phyloP scores from a whole-genome alignment of 1,140 invertebrate species.

The Chrysopa pallens region DNA sequence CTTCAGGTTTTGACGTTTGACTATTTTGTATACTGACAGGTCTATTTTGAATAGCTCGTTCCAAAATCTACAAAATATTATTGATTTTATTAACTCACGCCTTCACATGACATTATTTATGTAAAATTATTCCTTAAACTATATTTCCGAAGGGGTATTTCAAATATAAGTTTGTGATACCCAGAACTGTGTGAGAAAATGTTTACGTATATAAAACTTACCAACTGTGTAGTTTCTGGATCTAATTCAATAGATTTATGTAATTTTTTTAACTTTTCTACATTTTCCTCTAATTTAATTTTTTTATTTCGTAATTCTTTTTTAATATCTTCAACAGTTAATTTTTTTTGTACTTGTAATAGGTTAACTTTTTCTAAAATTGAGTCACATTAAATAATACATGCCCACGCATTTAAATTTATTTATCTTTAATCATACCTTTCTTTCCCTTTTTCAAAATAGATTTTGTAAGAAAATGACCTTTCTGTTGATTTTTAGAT shows the following conservation, averaged over 20 bases:
- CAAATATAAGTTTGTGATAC: no score
- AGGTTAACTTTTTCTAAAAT: constrained; percentile 12
- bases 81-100: no score
- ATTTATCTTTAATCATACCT: constrained; percentile 6
- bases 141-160: no score
- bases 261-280: constrained; percentile 21
- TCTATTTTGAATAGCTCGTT: constrained; percentile 5
- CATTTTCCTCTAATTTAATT: constrained; percentile 20
- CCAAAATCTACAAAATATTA: no score
- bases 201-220: no score
- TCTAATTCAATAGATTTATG: constrained; percentile 14
- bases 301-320: constrained; percentile 12
- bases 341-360: constrained; percentile 11
- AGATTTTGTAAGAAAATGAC: constrained; percentile 9
- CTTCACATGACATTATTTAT: no score
- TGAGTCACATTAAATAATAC: not conserved
- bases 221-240: constrained; percentile 14
- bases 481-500: constrained; percentile 12
- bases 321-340: constrained; percentile 14
- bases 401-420: constrained; percentile 2
- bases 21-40: constrained; percentile 12
- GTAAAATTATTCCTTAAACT: no score
- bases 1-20: constrained; percentile 17
- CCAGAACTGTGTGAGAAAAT: no score
- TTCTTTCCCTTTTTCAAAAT: constrained; percentile 11